These are phyloP conservation scores for Melierax canorus DNA, from an alignment of 2,113 vertebrate genomes.

Conservation along the genomic window DNA sequence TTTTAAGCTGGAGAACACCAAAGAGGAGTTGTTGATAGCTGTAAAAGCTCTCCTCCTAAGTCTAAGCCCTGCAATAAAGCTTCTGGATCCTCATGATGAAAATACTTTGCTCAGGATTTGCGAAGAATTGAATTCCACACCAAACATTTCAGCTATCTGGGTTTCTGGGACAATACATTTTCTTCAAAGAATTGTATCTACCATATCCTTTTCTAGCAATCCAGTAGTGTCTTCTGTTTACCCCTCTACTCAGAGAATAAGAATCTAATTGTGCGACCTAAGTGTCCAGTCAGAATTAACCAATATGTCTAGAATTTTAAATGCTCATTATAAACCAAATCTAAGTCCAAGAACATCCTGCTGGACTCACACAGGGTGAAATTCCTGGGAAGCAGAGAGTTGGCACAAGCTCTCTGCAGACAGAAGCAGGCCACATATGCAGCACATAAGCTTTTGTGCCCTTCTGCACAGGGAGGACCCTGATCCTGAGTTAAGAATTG, in stretches of 20 bases:
- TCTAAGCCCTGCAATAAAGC: neutral
- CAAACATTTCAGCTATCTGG: neutral
- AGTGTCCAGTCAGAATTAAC: conserved; percentile 30
- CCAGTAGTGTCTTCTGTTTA: neutral
- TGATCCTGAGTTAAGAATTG: neutral
- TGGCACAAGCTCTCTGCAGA: conserved; percentile 18
- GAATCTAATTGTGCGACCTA: conserved; percentile 13
- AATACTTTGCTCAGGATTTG: neutral
- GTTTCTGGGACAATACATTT: neutral
- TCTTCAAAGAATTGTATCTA: neutral
- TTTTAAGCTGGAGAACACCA: neutral
- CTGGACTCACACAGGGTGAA: conserved; percentile 29
- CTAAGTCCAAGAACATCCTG: conserved; percentile 55
- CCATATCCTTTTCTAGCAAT: neutral
- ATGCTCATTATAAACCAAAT: conserved; percentile 11
- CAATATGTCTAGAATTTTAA: conserved; percentile 41
- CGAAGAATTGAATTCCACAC: neutral
- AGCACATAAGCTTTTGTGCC: neutral
- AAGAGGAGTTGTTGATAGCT: neutral
- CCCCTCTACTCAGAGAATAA: neutral
- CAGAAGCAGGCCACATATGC: neutral
- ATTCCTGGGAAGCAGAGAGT: conserved; percentile 41
- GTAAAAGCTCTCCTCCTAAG: neutral
- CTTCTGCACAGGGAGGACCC: neutral
- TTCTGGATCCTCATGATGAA: neutral